Percentiles rank a stretch among this genome's conserved stretches.
phyloP scores from a whole-genome alignment of 1,140 invertebrate genomes.

The Drosophila watanabei region DNA sequence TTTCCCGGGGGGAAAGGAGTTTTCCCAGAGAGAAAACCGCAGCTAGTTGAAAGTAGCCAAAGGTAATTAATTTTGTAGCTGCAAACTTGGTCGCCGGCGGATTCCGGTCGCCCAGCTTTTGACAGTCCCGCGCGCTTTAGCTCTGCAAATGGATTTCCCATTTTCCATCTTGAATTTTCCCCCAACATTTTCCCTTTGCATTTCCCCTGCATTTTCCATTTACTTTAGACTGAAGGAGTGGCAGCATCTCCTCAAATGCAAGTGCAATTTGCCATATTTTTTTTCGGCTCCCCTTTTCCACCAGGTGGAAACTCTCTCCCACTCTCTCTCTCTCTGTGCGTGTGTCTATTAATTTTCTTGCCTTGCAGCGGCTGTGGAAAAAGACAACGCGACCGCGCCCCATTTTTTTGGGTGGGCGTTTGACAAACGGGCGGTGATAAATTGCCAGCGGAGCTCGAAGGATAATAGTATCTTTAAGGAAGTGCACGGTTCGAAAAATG shows the following conservation, averaged over 20 bases:
- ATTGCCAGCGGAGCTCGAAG: conserved; percentile 32
- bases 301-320: conserved; percentile 16
- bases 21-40: conserved; percentile 45
- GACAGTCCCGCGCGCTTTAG: conserved; percentile 48
- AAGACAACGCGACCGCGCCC: conserved; percentile 46
- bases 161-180: conserved; percentile 27
- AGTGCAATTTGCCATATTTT: conserved; percentile 17
- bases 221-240: conserved; percentile 65
- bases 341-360: conserved; percentile 73
- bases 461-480: conserved; percentile 10
- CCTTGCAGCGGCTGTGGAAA: conserved; percentile 22
- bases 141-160: conserved; percentile 75
- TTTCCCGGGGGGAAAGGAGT: conserved; percentile 6
- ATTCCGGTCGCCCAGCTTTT: conserved; percentile 60
- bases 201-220: conserved; percentile 61
- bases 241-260: conserved; percentile 53
- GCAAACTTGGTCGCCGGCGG: conserved; percentile 48
- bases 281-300: conserved; percentile 7
- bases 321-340: conserved; percentile 9
- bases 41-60: conserved; percentile 82
- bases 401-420: conserved; percentile 34
- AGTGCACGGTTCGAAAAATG: conserved; percentile 12
- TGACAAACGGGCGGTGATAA: conserved; percentile 68
- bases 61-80: conserved; percentile 84
- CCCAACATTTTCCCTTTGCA: conserved; percentile 29